Conservation (phyloP, 2,113 vertebrate species). For the Pollachius pollachius region DNA sequence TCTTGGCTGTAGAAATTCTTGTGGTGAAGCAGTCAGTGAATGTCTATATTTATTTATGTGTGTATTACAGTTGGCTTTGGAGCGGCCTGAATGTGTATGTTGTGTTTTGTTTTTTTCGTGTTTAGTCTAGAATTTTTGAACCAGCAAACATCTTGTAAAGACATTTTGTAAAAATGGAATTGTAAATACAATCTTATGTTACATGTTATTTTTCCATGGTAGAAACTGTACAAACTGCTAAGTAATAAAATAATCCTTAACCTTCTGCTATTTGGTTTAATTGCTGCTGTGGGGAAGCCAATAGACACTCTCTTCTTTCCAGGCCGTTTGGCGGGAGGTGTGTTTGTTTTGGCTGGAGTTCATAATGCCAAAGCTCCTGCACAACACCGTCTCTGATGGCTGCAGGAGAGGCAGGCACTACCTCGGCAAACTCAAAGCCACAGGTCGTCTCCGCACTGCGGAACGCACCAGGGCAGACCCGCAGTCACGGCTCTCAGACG, state of each 20-base stretch:
- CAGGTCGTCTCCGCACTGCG: slow-evolving; percentile 46
- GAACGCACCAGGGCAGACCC: no score
- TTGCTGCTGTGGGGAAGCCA: slow-evolving; percentile 39
- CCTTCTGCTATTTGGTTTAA: slow-evolving; percentile 55
- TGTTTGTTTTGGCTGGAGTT: slow-evolving; percentile 67
- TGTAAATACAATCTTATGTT: slow-evolving; percentile 90
- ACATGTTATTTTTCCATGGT: slow-evolving; percentile 82
- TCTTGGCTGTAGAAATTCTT: slow-evolving; percentile 82
- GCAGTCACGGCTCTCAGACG: no score
- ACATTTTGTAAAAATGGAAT: slow-evolving; percentile 86
- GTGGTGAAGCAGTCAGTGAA: slow-evolving; percentile 79
- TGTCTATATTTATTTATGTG: slow-evolving; percentile 96
- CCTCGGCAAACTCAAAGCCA: slow-evolving; percentile 63
- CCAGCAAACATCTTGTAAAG: slow-evolving; percentile 81
- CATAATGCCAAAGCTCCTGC: slow-evolving; percentile 38
- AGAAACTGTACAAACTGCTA: slow-evolving; percentile 90
- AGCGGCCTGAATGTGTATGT: slow-evolving; percentile 82
- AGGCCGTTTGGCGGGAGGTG: slow-evolving; percentile 45
- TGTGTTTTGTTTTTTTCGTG: slow-evolving; percentile 46
- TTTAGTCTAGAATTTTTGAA: slow-evolving; percentile 71
- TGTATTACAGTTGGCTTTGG: slow-evolving; percentile 78
- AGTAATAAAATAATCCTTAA: slow-evolving; percentile 87
- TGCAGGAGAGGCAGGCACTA: slow-evolving; percentile 46
- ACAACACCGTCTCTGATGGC: slow-evolving; percentile 51
- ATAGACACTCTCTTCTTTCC: slow-evolving; percentile 41